These are phyloP conservation scores for Oplegnathus fasciatus DNA, from an alignment of 2,113 vertebrate genomes.

Conservation along the genomic window DNA sequence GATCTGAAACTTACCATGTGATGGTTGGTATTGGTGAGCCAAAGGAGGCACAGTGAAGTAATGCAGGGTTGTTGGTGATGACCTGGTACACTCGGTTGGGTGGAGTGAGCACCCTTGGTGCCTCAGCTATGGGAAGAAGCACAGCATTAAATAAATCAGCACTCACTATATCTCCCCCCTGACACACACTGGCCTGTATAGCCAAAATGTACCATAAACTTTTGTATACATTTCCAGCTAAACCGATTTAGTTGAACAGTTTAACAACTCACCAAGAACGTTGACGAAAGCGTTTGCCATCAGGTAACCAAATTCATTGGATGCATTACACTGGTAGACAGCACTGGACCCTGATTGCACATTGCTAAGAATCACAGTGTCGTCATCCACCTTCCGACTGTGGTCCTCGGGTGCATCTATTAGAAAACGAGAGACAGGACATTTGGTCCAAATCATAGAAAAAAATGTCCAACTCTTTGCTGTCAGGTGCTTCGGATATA, in stretches of 20 bases:
- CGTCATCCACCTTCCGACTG: conserved; percentile 90
- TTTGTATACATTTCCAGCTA: not conserved
- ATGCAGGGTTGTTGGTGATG: conserved; percentile 88
- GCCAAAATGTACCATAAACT: not conserved
- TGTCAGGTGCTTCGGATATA: not conserved
- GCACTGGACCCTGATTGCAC: conserved; percentile 93
- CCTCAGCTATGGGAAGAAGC: conserved; percentile 86
- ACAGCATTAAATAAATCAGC: not conserved
- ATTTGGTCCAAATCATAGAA: not conserved
- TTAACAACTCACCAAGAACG: conserved; percentile 91
- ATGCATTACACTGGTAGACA: conserved; percentile 96
- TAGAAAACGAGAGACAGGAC: conserved; percentile 11
- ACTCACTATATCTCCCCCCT: not conserved
- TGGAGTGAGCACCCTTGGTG: conserved; percentile 92
- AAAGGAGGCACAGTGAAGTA: conserved; percentile 93
- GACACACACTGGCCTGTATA: not conserved
- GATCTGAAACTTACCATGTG: conserved; percentile 88
- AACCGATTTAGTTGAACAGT: not conserved
- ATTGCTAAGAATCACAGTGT: conserved; percentile 91
- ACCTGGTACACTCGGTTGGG: conserved; percentile 91
- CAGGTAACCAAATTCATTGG: conserved; percentile 96
- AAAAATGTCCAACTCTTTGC: not conserved
- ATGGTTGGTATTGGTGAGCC: conserved; percentile 93
- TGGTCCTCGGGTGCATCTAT: conserved; percentile 90
- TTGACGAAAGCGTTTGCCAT: conserved; percentile 96